These are phyloP conservation scores for Gymnoscopelus braueri DNA, from an alignment of 2,797 vertebrate species.

Conservation along the genomic window DNA sequence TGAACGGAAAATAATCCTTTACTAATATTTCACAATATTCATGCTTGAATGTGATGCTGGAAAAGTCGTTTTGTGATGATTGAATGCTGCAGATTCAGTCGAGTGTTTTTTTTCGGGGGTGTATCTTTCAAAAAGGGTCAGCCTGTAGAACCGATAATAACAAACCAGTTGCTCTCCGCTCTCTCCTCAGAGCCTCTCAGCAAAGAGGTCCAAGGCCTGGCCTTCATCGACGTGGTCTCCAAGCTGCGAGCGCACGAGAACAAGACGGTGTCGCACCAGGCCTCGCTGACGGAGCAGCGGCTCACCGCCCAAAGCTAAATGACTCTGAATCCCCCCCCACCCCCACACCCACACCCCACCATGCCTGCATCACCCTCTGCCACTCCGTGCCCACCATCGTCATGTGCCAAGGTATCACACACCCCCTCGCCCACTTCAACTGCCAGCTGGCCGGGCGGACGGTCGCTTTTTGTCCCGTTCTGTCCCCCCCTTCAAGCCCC, in stretches of 20 bases:
- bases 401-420: slow-evolving; percentile 81
- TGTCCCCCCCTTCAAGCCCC: slow-evolving; percentile 11
- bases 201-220: slow-evolving; percentile 93
- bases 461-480: slow-evolving; percentile 18
- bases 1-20: too few relatives aligned
- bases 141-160: too few relatives aligned
- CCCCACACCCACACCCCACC: slow-evolving; percentile 56
- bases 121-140: too few relatives aligned
- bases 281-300: slow-evolving; percentile 97
- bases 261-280: slow-evolving; percentile 98
- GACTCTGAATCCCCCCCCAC: slow-evolving; percentile 64
- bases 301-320: slow-evolving; percentile 96
- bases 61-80: too few relatives aligned
- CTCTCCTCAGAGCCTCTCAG: slow-evolving; percentile 87
- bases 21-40: too few relatives aligned
- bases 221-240: slow-evolving; percentile 92
- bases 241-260: slow-evolving; percentile 96
- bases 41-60: too few relatives aligned
- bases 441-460: slow-evolving; percentile 71
- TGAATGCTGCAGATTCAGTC: too few relatives aligned
- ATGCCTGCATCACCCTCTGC: slow-evolving; percentile 44
- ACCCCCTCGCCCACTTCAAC: slow-evolving; percentile 39
- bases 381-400: slow-evolving; percentile 68
- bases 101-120: too few relatives aligned
- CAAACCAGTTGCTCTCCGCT: too few relatives aligned